Base-by-base conservation (phyloP, 2,797 vertebrate genomes). In the Rhynchotus rufescens region DNA sequence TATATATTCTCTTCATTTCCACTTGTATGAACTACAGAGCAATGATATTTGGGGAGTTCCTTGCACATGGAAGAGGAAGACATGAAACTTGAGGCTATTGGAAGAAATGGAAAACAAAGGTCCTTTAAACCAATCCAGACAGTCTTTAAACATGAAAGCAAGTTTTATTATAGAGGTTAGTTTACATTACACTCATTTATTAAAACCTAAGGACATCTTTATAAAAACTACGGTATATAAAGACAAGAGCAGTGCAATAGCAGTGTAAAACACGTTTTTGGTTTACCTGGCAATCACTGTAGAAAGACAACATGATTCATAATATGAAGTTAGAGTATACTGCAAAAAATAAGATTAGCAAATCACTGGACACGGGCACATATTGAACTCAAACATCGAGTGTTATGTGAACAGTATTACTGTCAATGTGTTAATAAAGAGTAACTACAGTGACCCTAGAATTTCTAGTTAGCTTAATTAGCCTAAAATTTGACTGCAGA, bases 191-290 rank as follows among this genome's bases (percentile, higher is more conserved):
- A 94, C 93, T 96, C 80, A 96, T 96, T 97, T 97, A 97, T 97
- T 97, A 97, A 97, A 98, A 97, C 94, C 94, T 93, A 96, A 94
- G 84, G 95, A 95, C 96, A 73, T 96, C 76, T 74, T 97, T 97
- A 97, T 97, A 97, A 97, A 97, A 97, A 96, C 97, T 96, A 96
- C 96, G 8, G 94, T 96, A 65, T 97, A 97, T 73, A 97, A 97
- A 97, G 96, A 97, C 87, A 38, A 85, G 95, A 97, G 95, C 97
- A 96, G 96, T 82, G 88, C 89, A 94, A 93, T 52, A 96, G 95
- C 96, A 80, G 95, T 95, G 96, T 95, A 93, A 95, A 96, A 96
- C 96, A 94, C 80, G 1, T 87, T 87, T 95, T 97, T 97, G 95
- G 96, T 97, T 97, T 97, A 94, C 95, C 95, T 59, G 21, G 92